These are phyloP conservation scores for Neofelis nebulosa DNA, from an alignment of 2,113 vertebrate species.

Conservation along the genomic window DNA sequence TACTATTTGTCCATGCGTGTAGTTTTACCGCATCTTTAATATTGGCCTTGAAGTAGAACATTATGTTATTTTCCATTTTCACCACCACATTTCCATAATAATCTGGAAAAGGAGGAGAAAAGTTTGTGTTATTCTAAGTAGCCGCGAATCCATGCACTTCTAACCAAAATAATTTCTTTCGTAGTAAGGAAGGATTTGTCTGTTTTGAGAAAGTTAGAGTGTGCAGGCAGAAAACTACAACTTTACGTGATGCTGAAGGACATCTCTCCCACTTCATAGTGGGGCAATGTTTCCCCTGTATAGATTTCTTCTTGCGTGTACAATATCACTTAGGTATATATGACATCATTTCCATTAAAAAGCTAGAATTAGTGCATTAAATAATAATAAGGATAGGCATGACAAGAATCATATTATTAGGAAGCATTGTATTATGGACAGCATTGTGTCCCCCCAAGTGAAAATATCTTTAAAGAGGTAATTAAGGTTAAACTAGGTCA, in stretches of 20 bases:
- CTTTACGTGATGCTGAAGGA: not conserved
- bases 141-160: not conserved
- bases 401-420: not conserved
- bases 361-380: not conserved
- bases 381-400: not conserved
- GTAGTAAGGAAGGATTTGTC: not conserved
- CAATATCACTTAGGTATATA: not conserved
- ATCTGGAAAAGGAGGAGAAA: conserved; percentile 73
- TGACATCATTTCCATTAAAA: not conserved
- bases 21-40: conserved; percentile 17
- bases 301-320: not conserved
- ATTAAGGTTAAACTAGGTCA: not conserved
- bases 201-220: not conserved
- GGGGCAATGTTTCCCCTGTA: not conserved
- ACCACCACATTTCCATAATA: conserved; percentile 55
- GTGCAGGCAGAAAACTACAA: not conserved
- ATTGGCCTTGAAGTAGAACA: conserved; percentile 67
- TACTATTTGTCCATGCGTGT: not conserved
- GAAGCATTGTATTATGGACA: not conserved
- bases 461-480: not conserved
- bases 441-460: not conserved
- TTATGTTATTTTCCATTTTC: conserved; percentile 77
- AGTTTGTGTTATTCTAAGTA: conserved; percentile 31
- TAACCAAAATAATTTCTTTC: conserved; percentile 29
- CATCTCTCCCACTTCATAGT: not conserved